phyloP scores from a whole-genome alignment of 2,797 vertebrate species.

The Enteromius argenteus region DNA sequence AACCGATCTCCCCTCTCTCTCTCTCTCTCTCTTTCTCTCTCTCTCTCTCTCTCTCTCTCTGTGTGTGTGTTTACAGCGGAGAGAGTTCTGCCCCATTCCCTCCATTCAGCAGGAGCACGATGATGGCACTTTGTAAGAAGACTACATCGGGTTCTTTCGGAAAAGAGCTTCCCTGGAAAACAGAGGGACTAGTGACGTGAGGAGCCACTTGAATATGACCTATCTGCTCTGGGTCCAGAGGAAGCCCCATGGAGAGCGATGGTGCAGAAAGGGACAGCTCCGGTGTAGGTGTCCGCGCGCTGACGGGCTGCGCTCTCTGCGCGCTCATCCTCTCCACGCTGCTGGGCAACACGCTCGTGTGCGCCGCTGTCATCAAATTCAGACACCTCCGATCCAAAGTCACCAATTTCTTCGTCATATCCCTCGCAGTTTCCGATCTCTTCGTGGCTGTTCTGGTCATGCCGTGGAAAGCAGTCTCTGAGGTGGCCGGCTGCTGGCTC shows the following conservation, averaged over 20 bases:
- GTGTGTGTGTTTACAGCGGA: not conserved
- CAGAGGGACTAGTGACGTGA: not conserved
- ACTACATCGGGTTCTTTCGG: not conserved
- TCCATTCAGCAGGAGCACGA: not conserved
- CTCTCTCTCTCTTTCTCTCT: not conserved
- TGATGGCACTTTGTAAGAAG: not conserved
- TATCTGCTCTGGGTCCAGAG: not conserved
- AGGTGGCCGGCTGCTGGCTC: slow-evolving; percentile 79
- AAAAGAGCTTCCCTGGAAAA: not conserved
- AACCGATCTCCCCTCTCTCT: not conserved
- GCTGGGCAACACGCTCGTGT: slow-evolving; percentile 81
- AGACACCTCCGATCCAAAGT: slow-evolving; percentile 82
- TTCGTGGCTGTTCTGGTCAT: slow-evolving; percentile 84
- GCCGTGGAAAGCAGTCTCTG: slow-evolving; percentile 80
- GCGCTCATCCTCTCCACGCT: slow-evolving; percentile 80
- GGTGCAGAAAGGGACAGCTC: slow-evolving; percentile 51
- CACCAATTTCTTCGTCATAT: slow-evolving; percentile 83
- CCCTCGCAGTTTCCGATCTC: slow-evolving; percentile 82
- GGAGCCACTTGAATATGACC: slow-evolving; percentile 1
- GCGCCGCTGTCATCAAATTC: slow-evolving; percentile 79
- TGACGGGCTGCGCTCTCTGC: slow-evolving; percentile 77
- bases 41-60: not conserved
- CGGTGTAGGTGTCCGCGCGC: slow-evolving; percentile 62
- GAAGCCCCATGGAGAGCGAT: slow-evolving; percentile 41
- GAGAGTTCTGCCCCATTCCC: not conserved